Evolutionary conservation across 1,140 invertebrate genomes (phyloP).

Genomic region (Drosophila mauritiana): DNA sequence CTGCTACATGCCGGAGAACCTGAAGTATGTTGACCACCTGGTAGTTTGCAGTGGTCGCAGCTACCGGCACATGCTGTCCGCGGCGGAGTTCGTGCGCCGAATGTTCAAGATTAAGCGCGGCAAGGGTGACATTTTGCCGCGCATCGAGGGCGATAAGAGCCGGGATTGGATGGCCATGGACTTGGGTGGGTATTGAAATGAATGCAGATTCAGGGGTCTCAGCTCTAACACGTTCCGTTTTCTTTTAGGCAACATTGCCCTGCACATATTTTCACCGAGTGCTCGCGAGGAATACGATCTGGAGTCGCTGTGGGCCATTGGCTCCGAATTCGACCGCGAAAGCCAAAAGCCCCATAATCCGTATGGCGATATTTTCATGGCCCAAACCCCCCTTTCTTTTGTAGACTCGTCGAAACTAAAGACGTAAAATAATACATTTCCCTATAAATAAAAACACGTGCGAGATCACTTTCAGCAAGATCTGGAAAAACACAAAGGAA

Average conservation of each 20-base stretch:
- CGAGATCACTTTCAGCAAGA: no score
- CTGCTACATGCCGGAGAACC: constrained; percentile 89
- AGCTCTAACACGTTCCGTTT: neutral
- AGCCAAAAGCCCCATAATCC: constrained; percentile 87
- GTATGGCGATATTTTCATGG: constrained; percentile 65
- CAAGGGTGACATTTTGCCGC: constrained; percentile 88
- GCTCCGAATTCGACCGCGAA: constrained; percentile 91
- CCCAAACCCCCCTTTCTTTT: constrained; percentile 9
- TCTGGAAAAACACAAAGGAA: no score
- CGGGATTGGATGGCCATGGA: constrained; percentile 95
- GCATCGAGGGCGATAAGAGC: constrained; percentile 90
- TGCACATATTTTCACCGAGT: constrained; percentile 93
- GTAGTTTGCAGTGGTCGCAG: constrained; percentile 91
- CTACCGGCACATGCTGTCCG: constrained; percentile 89
- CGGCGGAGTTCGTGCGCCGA: constrained; percentile 91
- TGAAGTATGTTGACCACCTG: constrained; percentile 93
- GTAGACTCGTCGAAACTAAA: neutral
- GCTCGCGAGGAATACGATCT: constrained; percentile 92
- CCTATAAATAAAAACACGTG: no score
- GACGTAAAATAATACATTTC: neutral
- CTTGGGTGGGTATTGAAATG: constrained; percentile 87
- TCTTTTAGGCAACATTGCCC: constrained; percentile 91
- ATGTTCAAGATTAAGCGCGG: constrained; percentile 91
- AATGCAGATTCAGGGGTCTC: neutral
- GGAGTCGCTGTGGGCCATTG: constrained; percentile 95